Percentiles rank a stretch among this genome's conserved stretches.
Conservation (phyloP, 2,888 invertebrate genomes). For the Pogonocherus hispidulus region DNA sequence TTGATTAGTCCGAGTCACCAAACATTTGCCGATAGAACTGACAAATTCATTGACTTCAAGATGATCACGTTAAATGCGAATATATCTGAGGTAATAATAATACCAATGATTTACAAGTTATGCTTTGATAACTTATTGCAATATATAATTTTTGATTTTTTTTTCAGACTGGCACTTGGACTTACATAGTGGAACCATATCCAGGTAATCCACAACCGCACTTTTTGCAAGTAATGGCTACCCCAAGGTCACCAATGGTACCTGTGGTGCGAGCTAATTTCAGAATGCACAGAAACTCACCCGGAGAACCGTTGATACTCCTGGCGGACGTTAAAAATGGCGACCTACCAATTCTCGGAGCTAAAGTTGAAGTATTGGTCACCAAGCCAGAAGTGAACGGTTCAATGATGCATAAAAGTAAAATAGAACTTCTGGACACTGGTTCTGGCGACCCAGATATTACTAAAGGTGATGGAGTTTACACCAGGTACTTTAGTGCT, state of each 20-base stretch:
- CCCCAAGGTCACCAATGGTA: constrained; percentile 67
- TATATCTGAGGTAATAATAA: constrained; percentile 67
- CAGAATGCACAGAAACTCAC: constrained; percentile 66
- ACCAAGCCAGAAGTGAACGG: constrained; percentile 64
- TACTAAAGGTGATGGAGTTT: constrained; percentile 76
- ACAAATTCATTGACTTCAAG: constrained; percentile 69
- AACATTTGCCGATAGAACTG: constrained; percentile 68
- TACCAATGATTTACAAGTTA: neutral
- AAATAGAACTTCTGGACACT: constrained; percentile 72
- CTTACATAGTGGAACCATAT: constrained; percentile 72
- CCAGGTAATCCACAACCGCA: constrained; percentile 74
- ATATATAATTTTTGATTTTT: neutral
- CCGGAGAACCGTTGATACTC: constrained; percentile 69
- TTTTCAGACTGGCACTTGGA: constrained; percentile 72
- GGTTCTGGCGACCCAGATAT: constrained; percentile 78
- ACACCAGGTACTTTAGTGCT: constrained; percentile 75
- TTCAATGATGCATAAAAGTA: constrained; percentile 62
- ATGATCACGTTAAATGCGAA: constrained; percentile 70
- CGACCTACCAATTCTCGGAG: constrained; percentile 72
- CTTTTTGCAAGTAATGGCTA: constrained; percentile 74
- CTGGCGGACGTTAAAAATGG: constrained; percentile 73
- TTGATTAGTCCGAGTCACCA: constrained; percentile 71
- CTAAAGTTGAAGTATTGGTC: constrained; percentile 72
- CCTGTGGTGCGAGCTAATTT: constrained; percentile 69
- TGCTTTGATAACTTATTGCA: neutral